These are phyloP conservation scores for Aeoliscus strigatus DNA, from an alignment of 2,797 vertebrate genomes.

Conservation along the genomic window DNA sequence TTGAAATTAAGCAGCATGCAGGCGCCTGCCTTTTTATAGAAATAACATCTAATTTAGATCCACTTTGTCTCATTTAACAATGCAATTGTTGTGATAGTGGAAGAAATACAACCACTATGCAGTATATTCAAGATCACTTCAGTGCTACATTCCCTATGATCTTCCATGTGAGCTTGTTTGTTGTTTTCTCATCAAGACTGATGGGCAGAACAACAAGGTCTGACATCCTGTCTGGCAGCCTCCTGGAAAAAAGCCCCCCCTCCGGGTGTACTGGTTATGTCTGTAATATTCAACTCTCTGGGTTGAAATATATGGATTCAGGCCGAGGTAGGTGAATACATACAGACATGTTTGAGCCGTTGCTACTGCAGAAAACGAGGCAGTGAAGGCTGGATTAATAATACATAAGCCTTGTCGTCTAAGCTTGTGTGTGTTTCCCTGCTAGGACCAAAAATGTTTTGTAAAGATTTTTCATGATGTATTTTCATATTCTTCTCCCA, in stretches of 20 bases:
- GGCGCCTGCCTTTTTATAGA: slow-evolving; percentile 1
- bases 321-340: neutral
- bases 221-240: slow-evolving; percentile 52
- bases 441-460: slow-evolving; percentile 35
- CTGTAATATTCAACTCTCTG: neutral
- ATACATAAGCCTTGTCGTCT: slow-evolving; percentile 24
- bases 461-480: slow-evolving; percentile 36
- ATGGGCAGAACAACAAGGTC: slow-evolving; percentile 28
- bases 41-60: slow-evolving; percentile 1
- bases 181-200: slow-evolving; percentile 37
- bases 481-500: slow-evolving; percentile 39
- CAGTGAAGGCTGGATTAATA: slow-evolving; percentile 30
- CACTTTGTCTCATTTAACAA: neutral
- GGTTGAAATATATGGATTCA: neutral
- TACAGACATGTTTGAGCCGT: slow-evolving; percentile 1
- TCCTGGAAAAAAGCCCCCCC: slow-evolving; percentile 38
- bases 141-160: neutral
- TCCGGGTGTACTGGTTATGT: neutral
- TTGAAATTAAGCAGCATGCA: neutral
- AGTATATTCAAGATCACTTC: neutral
- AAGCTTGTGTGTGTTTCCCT: slow-evolving; percentile 40
- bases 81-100: neutral
- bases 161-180: slow-evolving; percentile 25
- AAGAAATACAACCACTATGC: neutral
- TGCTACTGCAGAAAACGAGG: slow-evolving; percentile 6